These are phyloP conservation scores for Toxostoma redivivum DNA, from an alignment of 2,113 vertebrate genomes.

Conservation along the genomic window DNA sequence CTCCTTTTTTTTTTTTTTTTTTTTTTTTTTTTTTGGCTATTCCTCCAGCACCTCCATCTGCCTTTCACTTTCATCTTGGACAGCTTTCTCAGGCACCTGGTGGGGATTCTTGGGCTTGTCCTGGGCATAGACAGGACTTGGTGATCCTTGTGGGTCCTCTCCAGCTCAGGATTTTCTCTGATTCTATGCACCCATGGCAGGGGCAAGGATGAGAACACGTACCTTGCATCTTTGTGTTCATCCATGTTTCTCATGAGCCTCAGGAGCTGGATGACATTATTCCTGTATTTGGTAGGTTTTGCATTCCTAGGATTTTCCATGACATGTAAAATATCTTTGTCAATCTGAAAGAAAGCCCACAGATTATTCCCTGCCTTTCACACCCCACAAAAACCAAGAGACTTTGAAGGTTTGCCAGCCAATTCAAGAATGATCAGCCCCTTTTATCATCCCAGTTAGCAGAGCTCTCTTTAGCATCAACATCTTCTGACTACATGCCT, in stretches of 20 bases:
- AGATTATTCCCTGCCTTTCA: background rate
- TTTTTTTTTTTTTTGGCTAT: background rate
- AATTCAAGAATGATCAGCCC: background rate
- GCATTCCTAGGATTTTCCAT: background rate
- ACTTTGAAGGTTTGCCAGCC: background rate
- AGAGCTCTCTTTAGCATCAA: background rate
- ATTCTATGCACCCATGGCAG: background rate
- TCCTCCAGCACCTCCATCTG: background rate
- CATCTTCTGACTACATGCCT: accelerated
- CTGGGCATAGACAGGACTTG: background rate
- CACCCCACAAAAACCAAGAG: background rate
- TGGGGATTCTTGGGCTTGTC: background rate
- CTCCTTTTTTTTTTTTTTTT: background rate
- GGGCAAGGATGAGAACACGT: background rate
- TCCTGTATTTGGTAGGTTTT: accelerated
- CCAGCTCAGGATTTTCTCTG: background rate
- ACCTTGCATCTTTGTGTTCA: slow-evolving; percentile 34
- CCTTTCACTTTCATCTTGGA: background rate
- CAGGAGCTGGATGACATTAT: background rate
- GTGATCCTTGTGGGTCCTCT: background rate
- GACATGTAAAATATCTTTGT: accelerated
- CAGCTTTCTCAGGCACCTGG: background rate
- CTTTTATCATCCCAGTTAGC: background rate
- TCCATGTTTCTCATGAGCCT: slow-evolving; percentile 72
- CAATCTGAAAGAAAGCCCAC: slow-evolving; percentile 17